Percentiles rank a stretch among this genome's conserved stretches.
These are phyloP conservation scores for Harpalus rufipes DNA, from an alignment of 2,888 invertebrate genomes.

Conservation along the genomic window DNA sequence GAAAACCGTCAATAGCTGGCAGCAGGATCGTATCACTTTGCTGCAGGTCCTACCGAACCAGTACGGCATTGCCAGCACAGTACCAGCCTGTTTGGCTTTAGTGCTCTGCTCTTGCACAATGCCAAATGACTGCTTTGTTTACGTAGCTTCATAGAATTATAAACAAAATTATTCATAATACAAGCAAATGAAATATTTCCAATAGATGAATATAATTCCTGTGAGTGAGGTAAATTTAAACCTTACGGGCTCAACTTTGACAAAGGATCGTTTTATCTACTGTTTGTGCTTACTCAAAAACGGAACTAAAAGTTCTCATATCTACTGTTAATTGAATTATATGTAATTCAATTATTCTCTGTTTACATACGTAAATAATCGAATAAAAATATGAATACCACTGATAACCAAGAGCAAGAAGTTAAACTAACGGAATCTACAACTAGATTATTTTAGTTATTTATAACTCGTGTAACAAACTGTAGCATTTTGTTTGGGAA, in stretches of 20 bases:
- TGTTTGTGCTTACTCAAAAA: background rate
- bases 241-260: conserved; percentile 24
- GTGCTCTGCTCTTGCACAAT: conserved; percentile 26
- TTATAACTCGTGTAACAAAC: no score
- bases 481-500: no score
- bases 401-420: no score
- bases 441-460: no score
- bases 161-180: conserved; percentile 57
- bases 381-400: no score
- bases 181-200: conserved; percentile 53
- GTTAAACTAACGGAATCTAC: no score
- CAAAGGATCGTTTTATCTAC: background rate
- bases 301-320: background rate
- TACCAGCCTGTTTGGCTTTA: conserved; percentile 19
- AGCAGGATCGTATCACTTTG: conserved; percentile 50
- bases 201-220: conserved; percentile 33
- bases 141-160: conserved; percentile 54
- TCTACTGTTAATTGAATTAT: background rate
- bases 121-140: conserved; percentile 57
- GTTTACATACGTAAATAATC: no score
- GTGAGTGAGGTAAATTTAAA: conserved; percentile 4
- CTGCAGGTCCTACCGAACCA: conserved; percentile 22
- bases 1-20: conserved; percentile 56
- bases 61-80: background rate
- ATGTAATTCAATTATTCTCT: background rate